Conservation (phyloP, 2,888 invertebrate genomes). For the Tupiocoris notatus region DNA sequence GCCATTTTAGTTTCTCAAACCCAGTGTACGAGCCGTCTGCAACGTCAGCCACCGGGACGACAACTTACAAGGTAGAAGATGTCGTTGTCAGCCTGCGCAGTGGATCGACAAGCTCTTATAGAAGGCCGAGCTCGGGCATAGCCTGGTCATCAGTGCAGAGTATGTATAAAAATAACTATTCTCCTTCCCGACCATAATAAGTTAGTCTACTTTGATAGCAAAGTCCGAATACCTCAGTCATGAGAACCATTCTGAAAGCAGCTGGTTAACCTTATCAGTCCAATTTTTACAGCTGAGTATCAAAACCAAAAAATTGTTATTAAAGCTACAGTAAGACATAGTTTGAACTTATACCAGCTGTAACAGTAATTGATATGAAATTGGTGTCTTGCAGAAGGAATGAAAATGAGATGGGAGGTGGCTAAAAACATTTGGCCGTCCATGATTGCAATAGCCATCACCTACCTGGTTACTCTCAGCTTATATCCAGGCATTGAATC, state of each 20-base stretch:
- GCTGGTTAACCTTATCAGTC: no score
- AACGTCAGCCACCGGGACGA: constrained; percentile 52
- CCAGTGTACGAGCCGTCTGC: constrained; percentile 76
- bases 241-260: no score
- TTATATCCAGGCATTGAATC: constrained; percentile 89
- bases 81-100: constrained; percentile 60
- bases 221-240: no score
- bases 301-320: no score
- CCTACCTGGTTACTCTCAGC: constrained; percentile 85
- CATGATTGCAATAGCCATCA: constrained; percentile 84
- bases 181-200: no score
- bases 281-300: no score
- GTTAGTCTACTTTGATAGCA: no score
- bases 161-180: no score
- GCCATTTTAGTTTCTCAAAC: constrained; percentile 75
- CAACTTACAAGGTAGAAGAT: constrained; percentile 61
- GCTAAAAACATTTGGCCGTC: constrained; percentile 83
- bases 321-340: no score
- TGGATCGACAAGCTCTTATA: constrained; percentile 47
- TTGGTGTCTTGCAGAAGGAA: constrained; percentile 61
- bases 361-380: no score
- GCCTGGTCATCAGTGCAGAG: constrained; percentile 60
- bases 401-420: constrained; percentile 73
- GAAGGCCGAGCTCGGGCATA: constrained; percentile 55
- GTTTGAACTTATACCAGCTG: no score